Base-by-base conservation (phyloP, 2,888 invertebrate species). In the Lycocerus yunnanus region DNA sequence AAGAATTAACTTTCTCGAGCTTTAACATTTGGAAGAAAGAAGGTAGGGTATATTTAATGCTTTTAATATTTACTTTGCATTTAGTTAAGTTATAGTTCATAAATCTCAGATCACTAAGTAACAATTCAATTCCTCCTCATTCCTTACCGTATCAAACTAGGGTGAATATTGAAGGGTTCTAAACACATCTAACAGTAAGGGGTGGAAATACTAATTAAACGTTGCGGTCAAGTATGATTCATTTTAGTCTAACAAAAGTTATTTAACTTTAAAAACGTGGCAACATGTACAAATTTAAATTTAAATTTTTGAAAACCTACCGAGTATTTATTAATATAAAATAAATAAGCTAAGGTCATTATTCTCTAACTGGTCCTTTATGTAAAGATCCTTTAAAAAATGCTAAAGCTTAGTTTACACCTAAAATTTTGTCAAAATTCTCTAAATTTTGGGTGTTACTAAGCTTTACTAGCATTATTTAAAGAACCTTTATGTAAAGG, bases 151-250 rank as follows among this genome's bases (percentile, higher is more conserved):
- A 66, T 71, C 71, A 71, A 68, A 65, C 58, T 58, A 68, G 72
- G 72, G 72, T 68, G 72, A 58, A 68, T 69, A 68, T 65, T 58
- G 72, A 73, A 73, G 72, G 69, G 72, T 73, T 73, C 65, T 73
- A 69, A 75, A 78, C 73, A 75, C 78, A 78, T 80, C 78, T 78
- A 78, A 78, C 79, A 77, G 77, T 77, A 80, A 80, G 79, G 82
- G 82, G 81, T 77, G 76, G 81, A 79, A 81, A 80, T 82, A 81
- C 81, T 79, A 82, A 82, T 82, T 81, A 80, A 80, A 79, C 78
- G 75, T 76, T 80, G 69, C 67, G 66, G 67, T 73, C 71, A 73
- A 75, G 61, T 65, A 66, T 67, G 72, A 75, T 61, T 70, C 69
- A 67, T 68, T 14, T 24, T 60, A 58, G 59, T 18, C 61, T 69